Base-by-base conservation (phyloP, 1,140 invertebrate genomes). In the Drosophila subpulchrella region DNA sequence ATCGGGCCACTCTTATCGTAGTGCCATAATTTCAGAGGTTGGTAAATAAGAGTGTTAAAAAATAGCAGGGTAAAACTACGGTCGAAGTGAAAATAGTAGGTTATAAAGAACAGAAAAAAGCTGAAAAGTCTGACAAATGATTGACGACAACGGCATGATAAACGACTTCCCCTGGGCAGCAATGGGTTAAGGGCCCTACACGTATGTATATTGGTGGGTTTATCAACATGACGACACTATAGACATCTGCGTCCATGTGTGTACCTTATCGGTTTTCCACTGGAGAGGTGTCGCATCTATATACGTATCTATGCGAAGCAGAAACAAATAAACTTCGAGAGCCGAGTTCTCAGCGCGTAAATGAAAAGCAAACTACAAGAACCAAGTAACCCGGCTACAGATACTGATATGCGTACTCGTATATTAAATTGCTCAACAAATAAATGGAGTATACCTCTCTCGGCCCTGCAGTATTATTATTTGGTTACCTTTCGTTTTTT, bases 381-480 rank as follows among this genome's bases (percentile, higher is more conserved):
- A 78, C 54, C 36, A 41, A 70, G 27, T 15, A 60, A 41, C 41
- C 55, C 48, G 44, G 39, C 42, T 20, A 51, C 27, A 46, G 47
- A 67, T 61, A 58, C 39, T 60, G 67, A 78, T 78, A 78, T 47
- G 15, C 30, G 54, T 34, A 47, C 48, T 59, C 54, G 38, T 76
- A 74, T 48, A 73, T 73, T 54, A 84, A 83, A 83, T 83, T 83
- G 81, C 76, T 84, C 78, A 63, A 80, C 81, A 83, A 83, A 83
- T 51, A 81, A 50, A 42, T 27, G 56, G 42, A 59, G 44, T 55
- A 24, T 24, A 30, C 24, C 53, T 30, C 53, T 30, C 41, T 34
- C 11, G 12, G 48, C 53, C 30, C 36, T 51, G 46, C 32, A 38
- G 20, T 47, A 54, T 56, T 68, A 54, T 56, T 68, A 56, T 68